phyloP scores from a whole-genome alignment of 2,888 invertebrate genomes.

The Flabesymbios commensalis region DNA sequence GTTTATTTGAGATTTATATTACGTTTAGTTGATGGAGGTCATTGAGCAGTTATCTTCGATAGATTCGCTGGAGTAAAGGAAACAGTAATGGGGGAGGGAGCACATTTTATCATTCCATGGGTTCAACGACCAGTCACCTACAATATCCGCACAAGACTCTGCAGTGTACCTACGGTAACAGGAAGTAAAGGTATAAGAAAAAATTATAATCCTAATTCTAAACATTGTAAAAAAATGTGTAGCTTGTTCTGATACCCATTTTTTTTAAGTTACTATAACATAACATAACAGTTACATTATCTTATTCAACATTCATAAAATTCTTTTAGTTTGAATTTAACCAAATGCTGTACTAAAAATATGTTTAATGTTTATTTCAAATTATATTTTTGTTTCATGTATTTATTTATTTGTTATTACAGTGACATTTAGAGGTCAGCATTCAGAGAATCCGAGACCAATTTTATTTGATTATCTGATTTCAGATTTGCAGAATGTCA shows the following conservation, averaged over 20 bases:
- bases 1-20: no score
- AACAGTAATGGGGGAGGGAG: conserved; percentile 92
- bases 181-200: conserved; percentile 88
- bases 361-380: no score
- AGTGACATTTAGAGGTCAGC: no score
- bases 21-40: conserved; percentile 92
- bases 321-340: not conserved
- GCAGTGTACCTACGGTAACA: conserved; percentile 94
- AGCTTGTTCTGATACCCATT: not conserved
- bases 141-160: conserved; percentile 93
- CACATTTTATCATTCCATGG: conserved; percentile 99
- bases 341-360: not conserved
- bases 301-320: no score
- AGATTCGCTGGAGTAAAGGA: conserved; percentile 94
- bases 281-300: no score
- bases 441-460: not conserved
- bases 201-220: not conserved
- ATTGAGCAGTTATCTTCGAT: conserved; percentile 99
- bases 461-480: not conserved
- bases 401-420: no score
- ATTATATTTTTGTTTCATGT: no score
- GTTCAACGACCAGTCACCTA: conserved; percentile 97
- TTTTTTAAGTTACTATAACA: not conserved
- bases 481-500: conserved; percentile 96
- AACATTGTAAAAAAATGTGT: not conserved